These are phyloP conservation scores for Pachyseris speciosa DNA, from an alignment of 64 coral and sea anemone genomes.

Conservation along the genomic window DNA sequence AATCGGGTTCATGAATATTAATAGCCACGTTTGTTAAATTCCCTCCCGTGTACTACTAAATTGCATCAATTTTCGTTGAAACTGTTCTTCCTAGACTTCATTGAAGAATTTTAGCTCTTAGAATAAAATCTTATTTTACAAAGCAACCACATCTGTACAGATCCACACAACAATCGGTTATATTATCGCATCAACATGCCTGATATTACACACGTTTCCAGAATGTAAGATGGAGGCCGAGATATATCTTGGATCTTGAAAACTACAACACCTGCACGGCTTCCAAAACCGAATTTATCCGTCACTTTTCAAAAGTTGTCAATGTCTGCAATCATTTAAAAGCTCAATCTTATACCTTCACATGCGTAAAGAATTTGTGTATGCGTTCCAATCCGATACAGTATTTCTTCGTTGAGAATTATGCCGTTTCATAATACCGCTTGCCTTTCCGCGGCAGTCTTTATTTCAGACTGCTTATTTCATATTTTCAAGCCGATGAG, in stretches of 20 bases:
- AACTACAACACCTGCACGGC: neutral
- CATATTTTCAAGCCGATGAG: slow-evolving; percentile 62
- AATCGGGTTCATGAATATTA: slow-evolving; percentile 27
- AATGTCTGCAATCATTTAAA: neutral
- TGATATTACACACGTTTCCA: no score
- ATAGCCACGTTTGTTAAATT: neutral
- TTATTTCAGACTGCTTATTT: slow-evolving; percentile 99
- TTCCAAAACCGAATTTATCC: neutral
- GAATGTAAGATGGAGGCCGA: no score
- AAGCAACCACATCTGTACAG: no score
- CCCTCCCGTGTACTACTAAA: neutral
- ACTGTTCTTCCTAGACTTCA: neutral
- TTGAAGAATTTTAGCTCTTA: no score
- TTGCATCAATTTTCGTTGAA: no score
- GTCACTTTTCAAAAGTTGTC: neutral
- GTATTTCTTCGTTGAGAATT: no score
- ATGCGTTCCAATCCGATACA: neutral
- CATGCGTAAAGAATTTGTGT: neutral
- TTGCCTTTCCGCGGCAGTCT: slow-evolving; percentile 67
- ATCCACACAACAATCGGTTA: neutral
- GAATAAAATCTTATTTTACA: no score
- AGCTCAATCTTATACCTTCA: neutral
- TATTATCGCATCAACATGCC: no score
- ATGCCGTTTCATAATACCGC: neutral
- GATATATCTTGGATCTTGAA: neutral